Conservation (phyloP, 2,888 invertebrate genomes). For the Melitaea athalia region DNA sequence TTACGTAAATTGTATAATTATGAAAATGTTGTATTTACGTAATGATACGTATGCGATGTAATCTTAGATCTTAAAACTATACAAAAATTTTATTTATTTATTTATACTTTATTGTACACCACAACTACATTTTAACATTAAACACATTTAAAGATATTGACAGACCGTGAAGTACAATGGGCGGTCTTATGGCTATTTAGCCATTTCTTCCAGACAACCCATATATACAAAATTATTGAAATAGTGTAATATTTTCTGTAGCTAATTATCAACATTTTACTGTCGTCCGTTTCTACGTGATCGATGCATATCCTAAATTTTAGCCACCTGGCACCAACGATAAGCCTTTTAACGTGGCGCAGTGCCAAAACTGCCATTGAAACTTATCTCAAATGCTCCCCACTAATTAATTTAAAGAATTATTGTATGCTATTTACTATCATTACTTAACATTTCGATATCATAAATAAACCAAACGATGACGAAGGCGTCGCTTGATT, state of each 20-base stretch:
- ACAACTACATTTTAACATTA: too few relatives aligned
- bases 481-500: neutral
- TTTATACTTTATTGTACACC: too few relatives aligned
- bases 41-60: neutral
- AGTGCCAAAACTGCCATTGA: slow-evolving; percentile 14
- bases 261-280: neutral
- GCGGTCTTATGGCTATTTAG: too few relatives aligned
- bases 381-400: slow-evolving; percentile 20
- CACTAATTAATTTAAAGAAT: slow-evolving; percentile 23
- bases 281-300: neutral
- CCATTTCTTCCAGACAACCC: too few relatives aligned
- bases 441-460: neutral
- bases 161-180: too few relatives aligned
- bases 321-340: slow-evolving; percentile 19
- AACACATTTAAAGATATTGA: too few relatives aligned
- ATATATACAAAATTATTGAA: neutral
- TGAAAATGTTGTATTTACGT: neutral
- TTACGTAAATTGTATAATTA: neutral
- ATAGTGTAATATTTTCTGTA: neutral
- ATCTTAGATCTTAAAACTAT: neutral
- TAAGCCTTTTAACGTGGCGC: slow-evolving; percentile 16
- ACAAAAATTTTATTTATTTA: too few relatives aligned
- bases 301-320: neutral
- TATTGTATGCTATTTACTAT: slow-evolving; percentile 8
- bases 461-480: slow-evolving; percentile 2